These are phyloP conservation scores for Pipra filicauda DNA, from an alignment of 2,113 vertebrate species.

Conservation along the genomic window DNA sequence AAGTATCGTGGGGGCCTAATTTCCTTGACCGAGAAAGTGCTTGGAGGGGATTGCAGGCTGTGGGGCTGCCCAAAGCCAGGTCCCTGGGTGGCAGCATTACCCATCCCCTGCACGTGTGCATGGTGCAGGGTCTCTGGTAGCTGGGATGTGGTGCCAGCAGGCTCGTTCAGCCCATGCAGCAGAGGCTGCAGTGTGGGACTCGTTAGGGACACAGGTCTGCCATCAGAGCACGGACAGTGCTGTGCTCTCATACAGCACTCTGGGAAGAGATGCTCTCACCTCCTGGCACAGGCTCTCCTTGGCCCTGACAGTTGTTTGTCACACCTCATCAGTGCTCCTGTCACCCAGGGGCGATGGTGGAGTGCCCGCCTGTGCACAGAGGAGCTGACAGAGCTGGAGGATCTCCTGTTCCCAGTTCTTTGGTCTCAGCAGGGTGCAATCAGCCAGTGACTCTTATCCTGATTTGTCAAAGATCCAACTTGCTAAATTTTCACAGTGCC, in stretches of 20 bases:
- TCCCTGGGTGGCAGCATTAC: rapidly evolving
- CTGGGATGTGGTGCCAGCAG: neutral
- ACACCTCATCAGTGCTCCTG: neutral
- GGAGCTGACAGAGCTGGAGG: neutral
- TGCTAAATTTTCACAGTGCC: neutral
- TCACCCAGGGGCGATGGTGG: neutral
- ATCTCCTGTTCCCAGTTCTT: neutral
- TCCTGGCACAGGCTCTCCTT: neutral
- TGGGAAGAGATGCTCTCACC: neutral
- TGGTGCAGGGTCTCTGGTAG: neutral
- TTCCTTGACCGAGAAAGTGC: neutral
- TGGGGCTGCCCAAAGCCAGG: neutral
- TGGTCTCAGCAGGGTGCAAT: rapidly evolving
- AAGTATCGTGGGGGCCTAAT: neutral
- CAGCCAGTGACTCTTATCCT: neutral
- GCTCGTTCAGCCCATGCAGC: neutral
- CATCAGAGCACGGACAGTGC: neutral
- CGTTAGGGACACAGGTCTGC: neutral
- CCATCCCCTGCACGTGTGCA: neutral
- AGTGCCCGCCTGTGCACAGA: neutral
- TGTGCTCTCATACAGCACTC: rapidly evolving
- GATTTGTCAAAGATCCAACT: neutral
- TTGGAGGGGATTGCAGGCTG: neutral
- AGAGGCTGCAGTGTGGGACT: neutral
- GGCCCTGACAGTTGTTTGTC: neutral